Evolutionary conservation across 2,797 vertebrate species (phyloP), one percentile per base, ranked within the genome.

Genomic region (Darevskia nairensis): DNA sequence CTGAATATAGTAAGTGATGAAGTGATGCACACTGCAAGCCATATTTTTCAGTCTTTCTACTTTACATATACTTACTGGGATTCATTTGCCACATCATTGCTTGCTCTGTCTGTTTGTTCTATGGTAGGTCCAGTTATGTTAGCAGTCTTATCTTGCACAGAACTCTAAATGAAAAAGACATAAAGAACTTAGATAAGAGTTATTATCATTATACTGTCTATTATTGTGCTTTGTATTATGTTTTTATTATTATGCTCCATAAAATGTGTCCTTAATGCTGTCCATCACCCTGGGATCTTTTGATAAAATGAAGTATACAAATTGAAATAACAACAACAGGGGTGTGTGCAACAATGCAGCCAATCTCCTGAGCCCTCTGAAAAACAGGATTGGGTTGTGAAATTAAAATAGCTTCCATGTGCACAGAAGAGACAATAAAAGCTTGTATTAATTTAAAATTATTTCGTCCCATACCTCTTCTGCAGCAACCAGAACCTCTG

Each of bases 61-160:
- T 89, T 72, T 69, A 39, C 64, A 85, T 80, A 39, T 89, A 96
- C 96, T 96, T 95, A 97, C 97, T 92, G 80, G 89, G 93, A 93
- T 85, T 90, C 46, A 86, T 71, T 79, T 39, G 84, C 55, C 74
- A 90, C 59, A 87, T 76, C 81, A 32, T 4, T 39, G 29, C 82
- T 93, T 50, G 93, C 84, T 44, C 15, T 72, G 92, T 94, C 90
- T 55, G 23, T 91, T 87, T 95, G 92, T 71, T 90, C 89, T 93
- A 17, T 90, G 19, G 61, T 64, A 90, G 44, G 64, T 72, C 83
- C 80, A 76, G 3, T 61, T 82, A 72, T 69, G 55, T 78, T 92
- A 87, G 39, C 50, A 89, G 87, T 83, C 74, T 87, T 77, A 61
- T 89, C 87, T 88, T 95, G 93, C 77, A 89, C 27, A 50, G 75